Evolutionary conservation across 1,140 invertebrate species (phyloP).

Genomic region (Hylyphantes graminicola): DNA sequence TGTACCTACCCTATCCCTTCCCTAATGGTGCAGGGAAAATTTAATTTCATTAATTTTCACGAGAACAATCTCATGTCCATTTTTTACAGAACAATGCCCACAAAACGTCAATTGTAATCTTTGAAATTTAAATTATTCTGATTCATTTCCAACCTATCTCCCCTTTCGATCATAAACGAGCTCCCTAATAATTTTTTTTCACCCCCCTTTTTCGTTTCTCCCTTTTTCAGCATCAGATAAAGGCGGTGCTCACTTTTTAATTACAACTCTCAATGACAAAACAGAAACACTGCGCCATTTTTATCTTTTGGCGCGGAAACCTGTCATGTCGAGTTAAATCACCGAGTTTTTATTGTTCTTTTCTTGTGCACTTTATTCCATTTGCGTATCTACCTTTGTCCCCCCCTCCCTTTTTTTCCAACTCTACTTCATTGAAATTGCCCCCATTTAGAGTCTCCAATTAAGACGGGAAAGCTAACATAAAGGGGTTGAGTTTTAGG

Average conservation of each 20-base stretch:
- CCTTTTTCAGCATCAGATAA: slow-evolving; percentile 20
- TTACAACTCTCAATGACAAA: slow-evolving; percentile 14
- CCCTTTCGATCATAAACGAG: slow-evolving; percentile 38
- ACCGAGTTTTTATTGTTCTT: slow-evolving; percentile 7
- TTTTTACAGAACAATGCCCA: too few relatives aligned
- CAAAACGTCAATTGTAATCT: background rate
- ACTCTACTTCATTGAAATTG: background rate
- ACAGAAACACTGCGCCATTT: slow-evolving; percentile 22
- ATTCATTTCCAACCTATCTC: slow-evolving; percentile 51
- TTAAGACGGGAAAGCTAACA: slow-evolving; percentile 30
- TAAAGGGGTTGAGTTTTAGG: too few relatives aligned
- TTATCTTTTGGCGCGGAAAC: slow-evolving; percentile 39
- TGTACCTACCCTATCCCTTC: too few relatives aligned
- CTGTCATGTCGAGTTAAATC: slow-evolving; percentile 31
- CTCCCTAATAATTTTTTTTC: background rate
- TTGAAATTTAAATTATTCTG: slow-evolving; percentile 51
- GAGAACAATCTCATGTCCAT: too few relatives aligned
- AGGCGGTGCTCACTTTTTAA: slow-evolving; percentile 36
- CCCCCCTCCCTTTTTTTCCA: slow-evolving; percentile 3
- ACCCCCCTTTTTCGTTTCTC: slow-evolving; percentile 5
- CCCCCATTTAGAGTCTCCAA: slow-evolving; percentile 19
- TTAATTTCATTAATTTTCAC: too few relatives aligned
- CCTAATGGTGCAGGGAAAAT: too few relatives aligned
- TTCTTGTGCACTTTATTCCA: background rate
- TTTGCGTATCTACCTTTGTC: slow-evolving; percentile 44